A percentile compares a stretch with the other conserved stretches of the same genome.
phyloP scores from a whole-genome alignment of 2,113 vertebrate species.

The Thalassoma bifasciatum region DNA sequence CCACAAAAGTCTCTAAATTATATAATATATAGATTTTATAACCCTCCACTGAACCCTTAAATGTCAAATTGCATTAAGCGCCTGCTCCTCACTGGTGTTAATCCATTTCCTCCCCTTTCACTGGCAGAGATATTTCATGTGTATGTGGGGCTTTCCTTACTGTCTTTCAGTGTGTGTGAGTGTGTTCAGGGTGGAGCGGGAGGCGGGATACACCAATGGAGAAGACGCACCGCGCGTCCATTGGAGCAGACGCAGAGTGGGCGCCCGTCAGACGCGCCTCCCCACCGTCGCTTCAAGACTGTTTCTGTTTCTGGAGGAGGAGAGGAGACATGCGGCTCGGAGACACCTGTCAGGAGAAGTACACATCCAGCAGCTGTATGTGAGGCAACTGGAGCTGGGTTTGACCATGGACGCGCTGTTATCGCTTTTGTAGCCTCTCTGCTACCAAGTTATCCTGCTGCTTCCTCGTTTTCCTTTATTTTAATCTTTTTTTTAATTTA shows the following conservation, averaged over 20 bases:
- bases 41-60: not conserved
- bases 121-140: conserved; percentile 7
- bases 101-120: conserved; percentile 5
- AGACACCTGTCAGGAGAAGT: conserved; percentile 62
- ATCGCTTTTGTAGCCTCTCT: conserved; percentile 9
- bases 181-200: conserved; percentile 45
- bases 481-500: conserved; percentile 3
- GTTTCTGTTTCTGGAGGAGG: conserved; percentile 12
- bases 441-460: conserved; percentile 50
- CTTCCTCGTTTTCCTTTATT: conserved; percentile 18
- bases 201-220: conserved; percentile 50
- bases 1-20: not conserved
- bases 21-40: not conserved
- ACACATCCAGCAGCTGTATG: conserved; percentile 10
- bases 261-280: conserved; percentile 44
- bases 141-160: conserved; percentile 35
- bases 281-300: conserved; percentile 26
- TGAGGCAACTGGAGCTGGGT: conserved; percentile 20
- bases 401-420: conserved; percentile 47
- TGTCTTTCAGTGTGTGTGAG: too few relatives aligned
- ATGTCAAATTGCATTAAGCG: not conserved
- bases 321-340: conserved; percentile 50
- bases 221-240: conserved; percentile 71
- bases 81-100: not conserved
- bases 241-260: conserved; percentile 64